Evolutionary conservation across 2,113 vertebrate genomes (phyloP).

Genomic region (Etheostoma spectabile): DNA sequence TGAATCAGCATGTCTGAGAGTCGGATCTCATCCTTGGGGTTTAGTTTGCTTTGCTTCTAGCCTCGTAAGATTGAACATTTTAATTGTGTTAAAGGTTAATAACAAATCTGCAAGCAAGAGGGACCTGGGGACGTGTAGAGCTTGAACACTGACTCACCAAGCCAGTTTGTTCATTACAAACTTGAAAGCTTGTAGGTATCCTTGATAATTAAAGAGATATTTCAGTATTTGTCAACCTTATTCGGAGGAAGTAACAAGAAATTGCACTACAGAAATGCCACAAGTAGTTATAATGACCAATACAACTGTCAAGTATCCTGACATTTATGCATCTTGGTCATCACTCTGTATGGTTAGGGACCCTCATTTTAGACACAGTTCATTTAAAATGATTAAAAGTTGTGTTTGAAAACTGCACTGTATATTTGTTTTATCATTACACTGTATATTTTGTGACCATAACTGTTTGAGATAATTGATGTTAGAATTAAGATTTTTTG

Average conservation of each 20-base stretch:
- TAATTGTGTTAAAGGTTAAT: conserved; percentile 51
- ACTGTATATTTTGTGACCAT: too few relatives aligned
- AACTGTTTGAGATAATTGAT: too few relatives aligned
- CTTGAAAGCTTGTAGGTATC: not conserved
- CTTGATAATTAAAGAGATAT: not conserved
- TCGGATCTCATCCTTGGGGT: conserved; percentile 31
- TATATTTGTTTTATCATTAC: not conserved
- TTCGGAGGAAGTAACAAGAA: not conserved
- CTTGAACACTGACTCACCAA: not conserved
- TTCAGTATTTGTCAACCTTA: not conserved
- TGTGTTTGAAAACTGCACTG: not conserved
- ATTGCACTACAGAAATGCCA: not conserved
- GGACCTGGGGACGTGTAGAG: not conserved
- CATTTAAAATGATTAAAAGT: not conserved
- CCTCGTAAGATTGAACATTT: conserved; percentile 29
- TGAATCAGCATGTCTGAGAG: conserved; percentile 77
- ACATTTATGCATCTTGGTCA: not conserved
- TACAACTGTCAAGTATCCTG: not conserved
- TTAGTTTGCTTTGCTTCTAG: conserved; percentile 43
- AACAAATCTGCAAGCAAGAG: conserved; percentile 21
- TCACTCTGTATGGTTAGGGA: too few relatives aligned
- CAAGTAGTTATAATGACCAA: not conserved
- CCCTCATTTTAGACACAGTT: not conserved
- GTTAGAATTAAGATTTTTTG: too few relatives aligned
- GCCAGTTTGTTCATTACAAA: not conserved